A percentile compares a stretch with the other conserved stretches of the same genome.
phyloP scores from a whole-genome alignment of 2,113 vertebrate genomes.

The Garra rufa region DNA sequence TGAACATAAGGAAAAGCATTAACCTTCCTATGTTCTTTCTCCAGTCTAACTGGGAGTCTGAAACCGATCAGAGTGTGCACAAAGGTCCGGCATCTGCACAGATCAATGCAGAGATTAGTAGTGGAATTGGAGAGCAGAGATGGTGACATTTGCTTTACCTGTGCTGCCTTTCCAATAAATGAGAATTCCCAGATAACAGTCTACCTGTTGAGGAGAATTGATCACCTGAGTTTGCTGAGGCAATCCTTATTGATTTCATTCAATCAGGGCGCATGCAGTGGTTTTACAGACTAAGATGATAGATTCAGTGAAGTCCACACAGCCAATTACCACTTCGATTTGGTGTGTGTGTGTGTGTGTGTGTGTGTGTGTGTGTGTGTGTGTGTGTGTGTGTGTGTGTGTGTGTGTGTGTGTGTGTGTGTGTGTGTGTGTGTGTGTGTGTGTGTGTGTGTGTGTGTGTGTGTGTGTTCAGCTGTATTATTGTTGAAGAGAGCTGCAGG shows the following conservation, averaged over 20 bases:
- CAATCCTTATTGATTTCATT: slow-evolving; percentile 52
- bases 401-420: slow-evolving; percentile 36
- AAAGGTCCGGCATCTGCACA: background rate
- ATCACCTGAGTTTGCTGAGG: slow-evolving; percentile 48
- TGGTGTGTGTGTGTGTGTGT: slow-evolving; percentile 31
- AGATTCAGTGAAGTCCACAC: slow-evolving; percentile 53
- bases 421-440: slow-evolving; percentile 33
- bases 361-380: slow-evolving; percentile 10
- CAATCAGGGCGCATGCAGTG: slow-evolving; percentile 42
- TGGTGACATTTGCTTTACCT: slow-evolving; percentile 49
- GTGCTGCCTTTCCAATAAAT: slow-evolving; percentile 43
- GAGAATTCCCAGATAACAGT: slow-evolving; percentile 42
- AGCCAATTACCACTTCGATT: slow-evolving; percentile 49
- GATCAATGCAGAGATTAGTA: slow-evolving; percentile 53
- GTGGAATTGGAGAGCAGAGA: slow-evolving; percentile 44
- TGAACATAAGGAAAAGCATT: slow-evolving; percentile 20
- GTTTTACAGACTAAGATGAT: slow-evolving; percentile 54
- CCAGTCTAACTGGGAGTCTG: slow-evolving; percentile 12
- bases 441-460: slow-evolving; percentile 34
- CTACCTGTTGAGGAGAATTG: slow-evolving; percentile 52
- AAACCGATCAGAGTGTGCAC: slow-evolving; percentile 20
- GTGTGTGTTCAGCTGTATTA: slow-evolving; percentile 36
- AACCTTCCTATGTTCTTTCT: slow-evolving; percentile 26
- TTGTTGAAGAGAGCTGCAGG: background rate
- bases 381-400: background rate